Evolutionary conservation across 2,888 invertebrate genomes (phyloP), one percentile per base, ranked within the genome.

Genomic region (Hipparchia semele): DNA sequence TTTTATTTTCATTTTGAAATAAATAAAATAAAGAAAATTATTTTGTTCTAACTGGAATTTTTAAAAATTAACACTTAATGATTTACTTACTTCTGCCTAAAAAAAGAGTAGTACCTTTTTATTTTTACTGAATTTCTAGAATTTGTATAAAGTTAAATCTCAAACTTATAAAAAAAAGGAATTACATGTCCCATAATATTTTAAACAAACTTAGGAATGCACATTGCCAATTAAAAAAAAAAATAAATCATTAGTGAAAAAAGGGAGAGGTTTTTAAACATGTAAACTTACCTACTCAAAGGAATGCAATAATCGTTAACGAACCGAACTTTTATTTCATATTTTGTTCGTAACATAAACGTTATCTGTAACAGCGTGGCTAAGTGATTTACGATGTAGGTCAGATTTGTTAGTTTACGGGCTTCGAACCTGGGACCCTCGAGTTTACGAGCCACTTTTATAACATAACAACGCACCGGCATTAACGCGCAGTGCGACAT

Each of bases 401-500:
- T 92, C 91, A 92, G 92, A 91, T 92, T 92, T 92, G 93, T 93
- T 92, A 88, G 92, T 93, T 92, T 91, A 91, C 90, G 84, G 86
- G 82, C 83, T 79, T 87, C 89, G 87, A 91, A 91, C 92, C 87
- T 82, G 87, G 90, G 89, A 87, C 90, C 87, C 84, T 81, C 81
- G 77, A 82, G 82, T 91, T 92, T 92, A 92, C 87, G 90, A 87
- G 85, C 79, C 83, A 85, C 80, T 81, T 89, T 91, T 91, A 91
- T 83, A 90, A 86, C 90, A 83, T 88, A 86, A 89, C 88, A 79
- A 87, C 87, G 82, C 86, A 80, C 79, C 76, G 75, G 73, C 76
- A 76, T 78, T 77, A 77, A 75, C 67, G 71, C 69, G 71, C 13
- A 10, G 73, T 71, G 77, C 75, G 75, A 79, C 79, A 77, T 77